Evolutionary conservation across 2,797 vertebrate genomes (phyloP).

Genomic region (Megaceryle alcyon): DNA sequence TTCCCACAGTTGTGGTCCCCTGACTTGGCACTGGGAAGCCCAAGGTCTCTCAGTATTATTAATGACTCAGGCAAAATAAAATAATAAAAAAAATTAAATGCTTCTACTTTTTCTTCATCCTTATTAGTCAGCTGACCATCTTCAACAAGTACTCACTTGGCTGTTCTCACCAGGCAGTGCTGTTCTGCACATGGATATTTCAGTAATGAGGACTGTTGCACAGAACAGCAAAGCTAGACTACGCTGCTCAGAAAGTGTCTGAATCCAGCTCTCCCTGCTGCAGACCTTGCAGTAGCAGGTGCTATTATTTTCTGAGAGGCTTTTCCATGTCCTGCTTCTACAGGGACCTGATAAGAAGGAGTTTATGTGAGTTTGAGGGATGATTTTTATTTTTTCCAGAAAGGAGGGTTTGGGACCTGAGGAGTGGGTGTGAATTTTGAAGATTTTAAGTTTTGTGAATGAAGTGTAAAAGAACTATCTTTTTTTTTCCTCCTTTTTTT

Average conservation of each 20-base stretch:
- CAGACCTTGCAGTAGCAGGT: background rate
- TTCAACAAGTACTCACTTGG: background rate
- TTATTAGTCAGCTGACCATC: background rate
- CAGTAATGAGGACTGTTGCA: background rate
- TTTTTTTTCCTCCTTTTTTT: background rate
- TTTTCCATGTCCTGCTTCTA: background rate
- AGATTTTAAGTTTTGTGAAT: background rate
- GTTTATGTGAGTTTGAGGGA: too few species aligned
- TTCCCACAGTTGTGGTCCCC: too few species aligned
- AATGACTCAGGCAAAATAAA: too few species aligned
- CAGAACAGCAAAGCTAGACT: background rate
- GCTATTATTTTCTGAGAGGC: background rate
- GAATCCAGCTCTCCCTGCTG: background rate
- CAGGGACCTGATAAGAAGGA: background rate
- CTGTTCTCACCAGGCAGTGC: background rate
- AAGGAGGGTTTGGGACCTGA: background rate
- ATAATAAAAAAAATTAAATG: too few species aligned
- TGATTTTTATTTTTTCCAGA: background rate
- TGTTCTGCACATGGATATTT: background rate
- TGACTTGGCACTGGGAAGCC: too few species aligned
- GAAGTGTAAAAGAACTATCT: background rate
- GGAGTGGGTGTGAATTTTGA: background rate
- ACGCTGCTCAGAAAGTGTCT: background rate
- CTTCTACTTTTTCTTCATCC: too few species aligned
- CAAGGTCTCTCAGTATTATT: too few species aligned